Base-by-base conservation (phyloP, 1,140 invertebrate genomes). In the Drosophila subpulchrella region DNA sequence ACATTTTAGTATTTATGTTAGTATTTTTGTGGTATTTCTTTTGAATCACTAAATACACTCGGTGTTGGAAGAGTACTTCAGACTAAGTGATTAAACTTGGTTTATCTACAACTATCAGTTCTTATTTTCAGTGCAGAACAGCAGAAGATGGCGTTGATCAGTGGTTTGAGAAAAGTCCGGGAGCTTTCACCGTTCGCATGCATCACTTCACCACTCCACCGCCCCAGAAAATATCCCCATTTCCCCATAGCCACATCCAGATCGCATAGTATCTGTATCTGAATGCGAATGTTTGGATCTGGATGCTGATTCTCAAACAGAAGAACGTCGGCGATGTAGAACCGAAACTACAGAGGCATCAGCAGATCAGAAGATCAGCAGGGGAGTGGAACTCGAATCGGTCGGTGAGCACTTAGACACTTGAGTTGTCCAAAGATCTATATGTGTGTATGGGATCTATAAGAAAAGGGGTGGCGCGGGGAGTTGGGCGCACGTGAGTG, bases 371-470 rank as follows among this genome's bases (percentile, higher is more conserved):
- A 34, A 10, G 42, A 34, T 13, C 53, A 34, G 32, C 44, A 53
- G 36, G 55, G 58, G 55, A 48, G 47, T 60, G 24, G 46, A 54
- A 78, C 46, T 62, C 70, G 70, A 70, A 67, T 78, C 47, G 27
- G 13, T 36, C 55, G 82, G 73, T 61, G 59, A 81, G 82, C 82
- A 85, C 82, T 85, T 85, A 85, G 82, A 85, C 82, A 88, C 83
- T 88, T 88, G 83, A 88, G 79, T 88, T 88, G 75, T 80, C 83
- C 75, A 88, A 88, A 79, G 57, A 55, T 46, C 51, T 38, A 61
- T 42, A n/a, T 42, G 15, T 42, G 3, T 15, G 6, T 8, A 8
- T 42, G 17, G 17, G 6, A 17, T 27, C 27, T 5, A 27, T 27
- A 27, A 27, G 27, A 34, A 34, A 30, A 57, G 46, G 72, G 46